Evolutionary conservation across 2,113 vertebrate genomes (phyloP), one percentile per base, ranked within the genome.

Genomic region (Asarcornis scutulata): DNA sequence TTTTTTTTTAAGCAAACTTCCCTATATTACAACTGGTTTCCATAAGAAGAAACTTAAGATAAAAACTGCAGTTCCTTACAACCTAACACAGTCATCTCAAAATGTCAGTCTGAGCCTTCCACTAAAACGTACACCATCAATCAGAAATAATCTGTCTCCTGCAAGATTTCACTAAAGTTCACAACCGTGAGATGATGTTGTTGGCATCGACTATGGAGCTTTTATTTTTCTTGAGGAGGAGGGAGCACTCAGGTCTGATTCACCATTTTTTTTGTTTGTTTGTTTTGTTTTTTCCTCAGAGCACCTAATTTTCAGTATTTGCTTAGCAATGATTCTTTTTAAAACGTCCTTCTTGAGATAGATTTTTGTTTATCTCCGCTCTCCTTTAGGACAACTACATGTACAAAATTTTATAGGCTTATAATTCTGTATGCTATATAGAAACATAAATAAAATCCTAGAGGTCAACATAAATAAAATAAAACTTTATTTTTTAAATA

Each of bases 391-490:
- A 68, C 93, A 90, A 80, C 56, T 85, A 63, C 74, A 66, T 13
- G 75, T 86, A 86, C 31, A 77, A 92, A 86, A 96, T 90, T 58
- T 76, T 86, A 94, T 53, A 78, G 72, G 32, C 52, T 91, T 81
- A 42, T 88, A 93, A 91, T 86, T 73, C 94, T 95, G 77, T 55
- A 69, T 4, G 12, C 50, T 79, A 22, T 32, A 67, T 81, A 66
- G 83, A 95, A 97, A 98, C 86, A 91, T 94, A 98, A 98, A 98
- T 95, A 95, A 98, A 98, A 98, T 97, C 95, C 98, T 98, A 97
- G 96, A 98, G 97, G 96, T 98, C 97, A 97, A 98, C 97, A 98
- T 98, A 98, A 98, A 98, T 98, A 98, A 98, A 98, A 98, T 98
- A 98, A 98, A 98, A 98, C 96, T 98, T 98, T 98, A 97, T 98